Evolutionary conservation across 2,797 vertebrate species (phyloP).

Genomic region (Pachyuromys duprasi): DNA sequence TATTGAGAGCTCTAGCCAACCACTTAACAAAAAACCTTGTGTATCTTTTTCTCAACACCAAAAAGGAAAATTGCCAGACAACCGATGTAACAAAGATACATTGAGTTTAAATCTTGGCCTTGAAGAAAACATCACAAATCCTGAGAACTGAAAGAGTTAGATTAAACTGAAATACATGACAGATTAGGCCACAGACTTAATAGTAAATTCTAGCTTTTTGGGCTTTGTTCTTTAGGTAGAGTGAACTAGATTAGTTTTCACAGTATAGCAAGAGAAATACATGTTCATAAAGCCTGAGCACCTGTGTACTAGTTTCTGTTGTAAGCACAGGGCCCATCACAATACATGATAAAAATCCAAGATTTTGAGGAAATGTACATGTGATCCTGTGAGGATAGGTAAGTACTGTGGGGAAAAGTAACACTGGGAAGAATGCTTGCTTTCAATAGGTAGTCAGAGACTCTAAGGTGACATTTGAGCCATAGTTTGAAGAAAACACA

Average conservation of each 20-base stretch:
- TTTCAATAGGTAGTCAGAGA: conserved; percentile 7
- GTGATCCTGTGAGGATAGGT: background rate
- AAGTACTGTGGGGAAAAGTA: background rate
- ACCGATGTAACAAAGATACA: background rate
- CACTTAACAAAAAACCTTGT: conserved; percentile 22
- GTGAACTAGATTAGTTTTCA: background rate
- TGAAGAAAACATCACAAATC: background rate
- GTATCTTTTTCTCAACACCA: background rate
- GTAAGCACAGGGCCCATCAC: background rate
- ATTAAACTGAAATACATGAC: background rate
- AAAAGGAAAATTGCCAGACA: conserved; percentile 3
- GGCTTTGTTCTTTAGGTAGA: conserved; percentile 22
- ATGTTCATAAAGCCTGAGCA: background rate
- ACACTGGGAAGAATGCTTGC: background rate
- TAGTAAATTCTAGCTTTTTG: conserved; percentile 1
- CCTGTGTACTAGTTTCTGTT: background rate
- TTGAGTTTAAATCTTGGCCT: conserved; percentile 54
- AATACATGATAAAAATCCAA: background rate
- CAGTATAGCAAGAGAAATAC: background rate
- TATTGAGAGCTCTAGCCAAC: background rate
- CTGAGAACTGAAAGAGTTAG: conserved; percentile 27
- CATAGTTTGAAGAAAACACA: background rate
- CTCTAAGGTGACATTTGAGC: background rate
- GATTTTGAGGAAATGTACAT: background rate
- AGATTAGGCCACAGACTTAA: background rate